Evolutionary conservation across 2,113 vertebrate genomes (phyloP), one percentile per base, ranked within the genome.

Genomic region (Bambusicola thoracicus): DNA sequence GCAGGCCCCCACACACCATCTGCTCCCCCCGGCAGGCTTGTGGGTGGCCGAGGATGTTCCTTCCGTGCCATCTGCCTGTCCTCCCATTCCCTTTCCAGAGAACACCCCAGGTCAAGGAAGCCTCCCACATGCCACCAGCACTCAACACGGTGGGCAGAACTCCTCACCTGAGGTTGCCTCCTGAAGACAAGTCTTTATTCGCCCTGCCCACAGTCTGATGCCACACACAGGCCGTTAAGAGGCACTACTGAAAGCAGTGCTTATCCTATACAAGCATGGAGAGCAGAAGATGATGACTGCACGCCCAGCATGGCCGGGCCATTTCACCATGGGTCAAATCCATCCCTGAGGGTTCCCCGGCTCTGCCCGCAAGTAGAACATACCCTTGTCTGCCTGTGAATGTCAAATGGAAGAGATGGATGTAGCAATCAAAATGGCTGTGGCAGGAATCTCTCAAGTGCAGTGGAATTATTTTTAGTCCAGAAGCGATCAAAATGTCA

Each of bases 391-490:
- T 48, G 59, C n/a, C 56, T 40, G 76, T 1, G 1, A 88, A 87
- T 56, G 79, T 88, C 87, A 87, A 74, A 78, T 6, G 3, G 72
- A 65, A 80, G 69, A 68, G 68, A 56, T 5, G 13, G 11, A 78
- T 41, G 14, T 0, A 30, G 83, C 27, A 49, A 81, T 34, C 0
- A 1, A 62, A 1, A 1, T n/a, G 16, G 17, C n/a, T 4, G 0
- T 13, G 61, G 72, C 83, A 81, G 65, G 79, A 86, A 66, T 79
- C 17, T 3, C 30, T 44, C 3, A 0, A 29, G 1, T 30, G 68
- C 75, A 21, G 17, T n/a, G 58, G 81, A 58, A 72, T 68, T 95
- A 91, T 90, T 90, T 95, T 96, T 88, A 93, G 66, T 51, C 36
- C 0, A 0, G 27, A 19, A 1, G 3, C 32, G 65, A 88, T 41